phyloP scores from a whole-genome alignment of 2,113 vertebrate genomes.

The human region GRCh38 chr9:119307001-119307500 shows the following conservation, averaged over 20 bases:
- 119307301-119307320: not conserved
- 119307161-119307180: too few species aligned
- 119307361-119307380: not conserved
- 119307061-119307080: not conserved
- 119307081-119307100: rapidly evolving
- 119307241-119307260: not conserved
- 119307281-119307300: not conserved
- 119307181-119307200: not conserved
- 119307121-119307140: too few species aligned
- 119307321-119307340: not conserved
- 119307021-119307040: not conserved
- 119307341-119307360: not conserved
- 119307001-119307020: not conserved
- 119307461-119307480: not conserved
- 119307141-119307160: not conserved
- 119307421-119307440: not conserved
- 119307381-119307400: not conserved
- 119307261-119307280: not conserved
- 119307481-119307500: not conserved
- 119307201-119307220: not conserved
- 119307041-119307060: rapidly evolving
- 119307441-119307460: not conserved
- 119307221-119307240: not conserved
- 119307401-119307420: not conserved
- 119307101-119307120: too few species aligned